Conservation (phyloP, 2,888 invertebrate genomes). For the Yponomeuta plumbellus region DNA sequence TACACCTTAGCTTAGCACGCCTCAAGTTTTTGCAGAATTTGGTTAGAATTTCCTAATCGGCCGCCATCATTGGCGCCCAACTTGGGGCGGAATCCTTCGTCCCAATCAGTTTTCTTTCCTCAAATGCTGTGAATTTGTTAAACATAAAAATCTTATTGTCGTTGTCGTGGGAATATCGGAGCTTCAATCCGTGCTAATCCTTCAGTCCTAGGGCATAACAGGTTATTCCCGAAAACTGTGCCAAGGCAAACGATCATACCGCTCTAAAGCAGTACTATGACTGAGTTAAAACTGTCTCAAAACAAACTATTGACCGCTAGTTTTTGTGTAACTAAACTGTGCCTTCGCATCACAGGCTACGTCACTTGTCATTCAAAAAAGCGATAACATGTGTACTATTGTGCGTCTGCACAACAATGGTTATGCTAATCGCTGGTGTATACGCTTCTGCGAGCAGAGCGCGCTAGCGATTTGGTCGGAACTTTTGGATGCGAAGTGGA, state of each 20-base stretch:
- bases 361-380: slow-evolving; percentile 49
- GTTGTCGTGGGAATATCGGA: slow-evolving; percentile 56
- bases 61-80: slow-evolving; percentile 8
- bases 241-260: background rate
- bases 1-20: background rate
- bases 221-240: background rate
- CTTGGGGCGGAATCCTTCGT: slow-evolving; percentile 17
- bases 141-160: slow-evolving; percentile 43
- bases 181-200: slow-evolving; percentile 16
- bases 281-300: background rate
- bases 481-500: slow-evolving; percentile 36
- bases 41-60: background rate
- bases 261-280: background rate
- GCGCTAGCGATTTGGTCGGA: slow-evolving; percentile 60
- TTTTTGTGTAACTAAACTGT: slow-evolving; percentile 11
- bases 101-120: slow-evolving; percentile 22
- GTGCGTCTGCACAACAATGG: slow-evolving; percentile 50
- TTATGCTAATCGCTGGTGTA: slow-evolving; percentile 61
- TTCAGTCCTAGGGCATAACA: background rate
- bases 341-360: slow-evolving; percentile 26
- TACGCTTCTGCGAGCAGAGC: slow-evolving; percentile 25
- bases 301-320: background rate
- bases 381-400: slow-evolving; percentile 47
- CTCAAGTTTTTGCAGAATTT: background rate
- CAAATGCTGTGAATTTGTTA: slow-evolving; percentile 29